Percentiles rank a stretch among this genome's conserved stretches.
Conservation (phyloP, 2,888 invertebrate species). For the Dasysyrphus tricinctus region DNA sequence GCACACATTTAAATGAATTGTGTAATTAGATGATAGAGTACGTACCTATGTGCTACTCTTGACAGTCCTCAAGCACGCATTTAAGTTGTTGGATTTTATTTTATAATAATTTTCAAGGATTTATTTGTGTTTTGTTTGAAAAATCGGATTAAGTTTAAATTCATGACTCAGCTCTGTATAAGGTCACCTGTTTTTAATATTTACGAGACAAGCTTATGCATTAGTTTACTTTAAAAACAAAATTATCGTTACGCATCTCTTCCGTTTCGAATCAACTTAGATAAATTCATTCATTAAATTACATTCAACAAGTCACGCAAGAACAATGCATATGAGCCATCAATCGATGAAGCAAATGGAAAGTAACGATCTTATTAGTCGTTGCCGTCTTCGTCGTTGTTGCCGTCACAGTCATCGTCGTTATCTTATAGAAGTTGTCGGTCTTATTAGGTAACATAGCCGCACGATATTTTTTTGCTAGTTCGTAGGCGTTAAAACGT, state of each 20-base stretch:
- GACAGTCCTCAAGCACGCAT: conserved; percentile 29
- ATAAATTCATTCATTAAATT: conserved; percentile 30
- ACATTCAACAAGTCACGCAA: conserved; percentile 19
- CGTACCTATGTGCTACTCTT: conserved; percentile 13
- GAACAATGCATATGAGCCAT: conserved; percentile 64
- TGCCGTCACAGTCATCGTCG: neutral
- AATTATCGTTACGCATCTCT: conserved; percentile 27
- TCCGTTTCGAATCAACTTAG: conserved; percentile 1
- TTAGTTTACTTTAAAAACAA: neutral
- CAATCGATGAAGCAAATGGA: conserved; percentile 46
- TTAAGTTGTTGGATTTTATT: conserved; percentile 1
- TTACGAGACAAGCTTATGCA: conserved; percentile 10
- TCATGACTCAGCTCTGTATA: conserved; percentile 18
- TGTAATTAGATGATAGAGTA: conserved; percentile 55
- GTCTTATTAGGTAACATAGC: conserved; percentile 66
- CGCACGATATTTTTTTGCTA: conserved; percentile 37
- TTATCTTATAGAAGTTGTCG: conserved; percentile 10
- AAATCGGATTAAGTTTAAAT: conserved; percentile 20
- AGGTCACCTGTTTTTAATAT: conserved; percentile 8
- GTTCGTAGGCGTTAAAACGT: conserved; percentile 64
- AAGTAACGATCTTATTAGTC: conserved; percentile 27
- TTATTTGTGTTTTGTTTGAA: neutral
- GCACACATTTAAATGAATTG: conserved; percentile 40
- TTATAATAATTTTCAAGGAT: conserved; percentile 12
- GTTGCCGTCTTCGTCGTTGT: neutral